A percentile compares a stretch with the other conserved stretches of the same genome.
These are phyloP conservation scores for Anagyrus pseudococci DNA, from an alignment of 2,888 invertebrate species.

Conservation along the genomic window DNA sequence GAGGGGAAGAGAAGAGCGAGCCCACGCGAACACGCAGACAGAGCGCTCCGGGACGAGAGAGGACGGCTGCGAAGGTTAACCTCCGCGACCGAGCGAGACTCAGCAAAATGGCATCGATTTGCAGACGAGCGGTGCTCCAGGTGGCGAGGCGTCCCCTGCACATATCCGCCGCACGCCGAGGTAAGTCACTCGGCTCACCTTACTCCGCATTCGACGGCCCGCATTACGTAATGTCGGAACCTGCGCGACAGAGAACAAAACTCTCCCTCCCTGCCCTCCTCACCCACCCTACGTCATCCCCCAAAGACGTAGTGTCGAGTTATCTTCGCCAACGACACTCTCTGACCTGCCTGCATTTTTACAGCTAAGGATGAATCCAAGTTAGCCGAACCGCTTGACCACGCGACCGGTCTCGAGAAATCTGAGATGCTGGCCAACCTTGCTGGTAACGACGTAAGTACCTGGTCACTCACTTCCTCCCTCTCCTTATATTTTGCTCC, in stretches of 20 bases:
- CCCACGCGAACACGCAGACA: too few species aligned
- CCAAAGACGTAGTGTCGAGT: neutral
- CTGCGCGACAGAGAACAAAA: neutral
- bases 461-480: too few species aligned
- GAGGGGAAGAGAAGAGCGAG: too few species aligned
- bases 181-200: conserved; percentile 29
- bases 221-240: conserved; percentile 2
- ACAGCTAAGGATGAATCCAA: conserved; percentile 68
- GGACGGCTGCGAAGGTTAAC: too few species aligned
- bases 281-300: too few species aligned
- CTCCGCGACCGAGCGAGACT: neutral
- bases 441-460: conserved; percentile 80
- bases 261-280: neutral
- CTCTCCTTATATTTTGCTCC: conserved; percentile 10
- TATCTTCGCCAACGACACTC: neutral
- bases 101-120: conserved; percentile 76
- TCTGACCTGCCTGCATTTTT: conserved; percentile 37
- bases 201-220: neutral
- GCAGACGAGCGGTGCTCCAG: conserved; percentile 74
- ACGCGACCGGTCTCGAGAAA: conserved; percentile 92
- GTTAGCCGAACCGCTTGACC: conserved; percentile 81
- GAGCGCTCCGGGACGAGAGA: too few species aligned
- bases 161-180: conserved; percentile 37
- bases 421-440: conserved; percentile 85
- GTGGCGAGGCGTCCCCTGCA: conserved; percentile 63